phyloP scores from a whole-genome alignment of 2,113 vertebrate genomes.

The Serilophus lunatus region DNA sequence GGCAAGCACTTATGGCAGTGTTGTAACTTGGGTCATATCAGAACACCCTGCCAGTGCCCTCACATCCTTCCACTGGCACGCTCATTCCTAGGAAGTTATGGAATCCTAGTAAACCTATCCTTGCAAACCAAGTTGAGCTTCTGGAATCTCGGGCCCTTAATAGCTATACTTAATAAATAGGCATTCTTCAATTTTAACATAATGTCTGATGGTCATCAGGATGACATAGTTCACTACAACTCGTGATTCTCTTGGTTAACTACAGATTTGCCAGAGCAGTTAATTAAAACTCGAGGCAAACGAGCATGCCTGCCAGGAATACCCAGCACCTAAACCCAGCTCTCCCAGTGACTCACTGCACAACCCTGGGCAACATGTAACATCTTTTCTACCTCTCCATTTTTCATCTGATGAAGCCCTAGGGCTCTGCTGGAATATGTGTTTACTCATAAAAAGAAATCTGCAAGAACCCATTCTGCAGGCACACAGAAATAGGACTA shows the following conservation, averaged over 20 bases:
- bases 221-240: background rate
- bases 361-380: background rate
- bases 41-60: background rate
- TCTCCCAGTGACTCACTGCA: conserved; percentile 40
- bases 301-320: conserved; percentile 8
- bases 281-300: background rate
- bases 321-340: background rate
- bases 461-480: conserved; percentile 6
- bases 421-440: background rate
- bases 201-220: background rate
- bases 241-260: background rate
- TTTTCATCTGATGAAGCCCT: background rate
- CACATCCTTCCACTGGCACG: background rate
- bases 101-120: background rate
- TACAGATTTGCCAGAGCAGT: background rate
- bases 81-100: background rate
- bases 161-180: background rate
- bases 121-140: background rate
- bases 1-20: background rate
- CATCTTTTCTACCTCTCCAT: background rate
- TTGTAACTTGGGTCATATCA: fast-evolving
- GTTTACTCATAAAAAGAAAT: conserved; percentile 1
- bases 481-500: conserved; percentile 37
- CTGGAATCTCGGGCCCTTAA: background rate
- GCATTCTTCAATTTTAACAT: background rate